Conservation (phyloP, 1,140 invertebrate genomes). For the Scylla paramamosain region DNA sequence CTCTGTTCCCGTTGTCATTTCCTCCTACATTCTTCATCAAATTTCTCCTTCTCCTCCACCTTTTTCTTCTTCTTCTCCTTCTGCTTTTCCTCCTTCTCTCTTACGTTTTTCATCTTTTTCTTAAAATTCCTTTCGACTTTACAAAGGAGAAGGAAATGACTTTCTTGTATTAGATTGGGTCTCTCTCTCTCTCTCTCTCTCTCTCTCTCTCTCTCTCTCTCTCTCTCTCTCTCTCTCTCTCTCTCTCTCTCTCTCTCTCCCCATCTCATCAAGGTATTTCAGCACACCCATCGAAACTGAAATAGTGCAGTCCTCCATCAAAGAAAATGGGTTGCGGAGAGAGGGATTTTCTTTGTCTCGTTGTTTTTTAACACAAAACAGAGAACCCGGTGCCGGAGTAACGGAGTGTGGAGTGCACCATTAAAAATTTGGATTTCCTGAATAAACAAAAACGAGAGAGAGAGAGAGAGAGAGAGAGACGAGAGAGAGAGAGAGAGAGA, state of each 20-base stretch:
- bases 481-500: no score
- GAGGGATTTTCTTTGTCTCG: no score
- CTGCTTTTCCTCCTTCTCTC: neutral
- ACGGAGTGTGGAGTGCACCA: no score
- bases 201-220: slow-evolving; percentile 10
- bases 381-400: no score
- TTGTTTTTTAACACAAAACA: no score
- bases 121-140: neutral
- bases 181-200: neutral
- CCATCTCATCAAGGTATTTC: neutral
- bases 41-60: neutral
- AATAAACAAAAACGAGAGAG: no score
- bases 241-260: slow-evolving; percentile 5
- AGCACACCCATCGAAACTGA: neutral
- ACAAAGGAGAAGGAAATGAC: neutral
- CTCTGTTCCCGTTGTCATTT: neutral
- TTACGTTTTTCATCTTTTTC: neutral
- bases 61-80: neutral
- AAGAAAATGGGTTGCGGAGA: no score
- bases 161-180: neutral
- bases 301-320: neutral
- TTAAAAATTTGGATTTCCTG: no score
- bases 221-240: slow-evolving; percentile 11
- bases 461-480: no score
- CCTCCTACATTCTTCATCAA: neutral